A percentile compares a stretch with the other conserved stretches of the same genome.
These are phyloP conservation scores for Bombus balteatus DNA, from an alignment of 1,140 invertebrate genomes.

Conservation along the genomic window DNA sequence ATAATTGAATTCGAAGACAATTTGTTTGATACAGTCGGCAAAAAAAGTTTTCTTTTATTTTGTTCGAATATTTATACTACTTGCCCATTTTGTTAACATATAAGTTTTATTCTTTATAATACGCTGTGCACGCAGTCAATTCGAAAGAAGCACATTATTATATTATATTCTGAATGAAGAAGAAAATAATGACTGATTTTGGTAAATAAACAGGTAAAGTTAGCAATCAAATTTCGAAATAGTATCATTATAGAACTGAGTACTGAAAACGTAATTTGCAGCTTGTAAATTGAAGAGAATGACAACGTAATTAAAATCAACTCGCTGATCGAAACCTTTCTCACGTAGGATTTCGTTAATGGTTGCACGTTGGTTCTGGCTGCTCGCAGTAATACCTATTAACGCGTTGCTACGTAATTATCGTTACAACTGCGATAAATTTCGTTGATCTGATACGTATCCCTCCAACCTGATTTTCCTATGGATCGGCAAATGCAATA, in stretches of 20 bases:
- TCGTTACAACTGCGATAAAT: conserved; percentile 50
- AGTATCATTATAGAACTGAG: neutral
- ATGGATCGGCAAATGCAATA: conserved; percentile 5
- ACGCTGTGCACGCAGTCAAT: no score
- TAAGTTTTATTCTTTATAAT: neutral
- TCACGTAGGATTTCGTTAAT: conserved; percentile 55
- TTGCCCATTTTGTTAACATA: neutral
- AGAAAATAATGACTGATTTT: neutral
- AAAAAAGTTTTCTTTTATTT: conserved; percentile 4
- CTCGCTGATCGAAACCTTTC: conserved; percentile 50
- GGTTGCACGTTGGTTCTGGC: conserved; percentile 30
- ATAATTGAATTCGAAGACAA: conserved; percentile 25
- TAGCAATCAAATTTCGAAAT: neutral
- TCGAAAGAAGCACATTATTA: no score
- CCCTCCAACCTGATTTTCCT: conserved; percentile 32
- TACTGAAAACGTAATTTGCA: neutral
- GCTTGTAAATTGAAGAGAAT: conserved; percentile 46
- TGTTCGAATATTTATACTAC: neutral
- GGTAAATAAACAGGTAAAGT: neutral
- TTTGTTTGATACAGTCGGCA: conserved; percentile 14
- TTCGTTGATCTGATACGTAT: conserved; percentile 39
- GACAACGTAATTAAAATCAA: conserved; percentile 50
- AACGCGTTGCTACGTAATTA: conserved; percentile 56
- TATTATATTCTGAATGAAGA: neutral
- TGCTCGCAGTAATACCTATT: conserved; percentile 48